phyloP scores from a whole-genome alignment of 2,113 vertebrate species.

The Protomyctophum bolini region DNA sequence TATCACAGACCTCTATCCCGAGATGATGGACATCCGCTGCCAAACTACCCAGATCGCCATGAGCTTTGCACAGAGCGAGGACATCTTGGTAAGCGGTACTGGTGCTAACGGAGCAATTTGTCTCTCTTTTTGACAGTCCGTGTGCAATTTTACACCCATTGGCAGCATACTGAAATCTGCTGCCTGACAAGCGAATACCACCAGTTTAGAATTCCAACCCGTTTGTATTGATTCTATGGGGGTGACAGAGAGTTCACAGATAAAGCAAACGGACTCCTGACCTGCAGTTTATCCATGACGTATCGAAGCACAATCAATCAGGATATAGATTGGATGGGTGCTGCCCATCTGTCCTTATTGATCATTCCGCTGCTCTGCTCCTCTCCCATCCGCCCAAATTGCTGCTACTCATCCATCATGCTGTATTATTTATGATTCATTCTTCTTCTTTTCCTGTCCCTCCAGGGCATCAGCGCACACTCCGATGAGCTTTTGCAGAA shows the following conservation, averaged over 20 bases:
- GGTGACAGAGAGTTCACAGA: too few species aligned
- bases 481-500: slow-evolving; percentile 90
- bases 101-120: too few species aligned
- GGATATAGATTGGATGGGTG: background rate
- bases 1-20: slow-evolving; percentile 87
- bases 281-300: too few species aligned
- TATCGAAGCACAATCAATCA: background rate
- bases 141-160: too few species aligned
- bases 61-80: slow-evolving; percentile 96
- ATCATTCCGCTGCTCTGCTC: background rate
- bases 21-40: slow-evolving; percentile 94
- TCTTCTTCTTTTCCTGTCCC: background rate
- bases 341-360: background rate
- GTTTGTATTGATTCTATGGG: too few species aligned
- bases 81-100: slow-evolving; percentile 85
- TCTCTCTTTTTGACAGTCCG: too few species aligned
- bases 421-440: too few species aligned
- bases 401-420: too few species aligned
- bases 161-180: too few species aligned
- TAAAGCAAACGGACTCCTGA: too few species aligned
- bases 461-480: slow-evolving; percentile 93
- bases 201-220: too few species aligned
- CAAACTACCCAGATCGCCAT: slow-evolving; percentile 92
- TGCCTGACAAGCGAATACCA: too few species aligned
- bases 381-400: background rate